phyloP scores from a whole-genome alignment of 2,113 vertebrate species.

The Zapus hudsonius region DNA sequence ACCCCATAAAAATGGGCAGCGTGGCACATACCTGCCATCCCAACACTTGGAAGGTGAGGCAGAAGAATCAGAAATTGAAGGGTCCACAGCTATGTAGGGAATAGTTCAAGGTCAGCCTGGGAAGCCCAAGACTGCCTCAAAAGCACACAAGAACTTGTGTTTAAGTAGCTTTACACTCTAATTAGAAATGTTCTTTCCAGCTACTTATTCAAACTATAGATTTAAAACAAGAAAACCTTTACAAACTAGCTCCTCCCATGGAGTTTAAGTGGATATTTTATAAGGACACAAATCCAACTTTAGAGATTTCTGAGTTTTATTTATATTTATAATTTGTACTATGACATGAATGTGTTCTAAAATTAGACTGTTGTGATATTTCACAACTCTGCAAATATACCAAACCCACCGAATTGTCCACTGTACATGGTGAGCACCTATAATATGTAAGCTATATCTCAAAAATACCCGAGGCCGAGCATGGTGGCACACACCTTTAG shows the following conservation, averaged over 20 bases:
- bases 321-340: constrained; percentile 19
- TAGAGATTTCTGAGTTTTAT: not conserved
- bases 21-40: not conserved
- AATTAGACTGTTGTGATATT: not conserved
- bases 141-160: not conserved
- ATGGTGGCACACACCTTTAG: too few relatives aligned
- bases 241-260: not conserved
- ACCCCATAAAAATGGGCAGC: not conserved
- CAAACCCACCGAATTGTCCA: not conserved
- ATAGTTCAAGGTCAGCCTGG: not conserved
- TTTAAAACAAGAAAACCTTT: constrained; percentile 35
- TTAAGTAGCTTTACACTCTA: constrained; percentile 22
- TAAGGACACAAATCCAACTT: not conserved
- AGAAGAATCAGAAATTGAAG: not conserved
- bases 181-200: constrained; percentile 38
- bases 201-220: constrained; percentile 31
- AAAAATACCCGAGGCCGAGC: not conserved
- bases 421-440: not conserved
- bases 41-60: not conserved
- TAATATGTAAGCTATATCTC: not conserved
- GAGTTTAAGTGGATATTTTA: not conserved
- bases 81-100: not conserved
- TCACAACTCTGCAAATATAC: not conserved
- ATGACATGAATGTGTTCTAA: not conserved
- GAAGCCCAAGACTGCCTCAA: not conserved